A percentile compares a stretch with the other conserved stretches of the same genome.
These are phyloP conservation scores for Ectobius pallidus DNA, from an alignment of 2,888 invertebrate genomes.

Conservation along the genomic window DNA sequence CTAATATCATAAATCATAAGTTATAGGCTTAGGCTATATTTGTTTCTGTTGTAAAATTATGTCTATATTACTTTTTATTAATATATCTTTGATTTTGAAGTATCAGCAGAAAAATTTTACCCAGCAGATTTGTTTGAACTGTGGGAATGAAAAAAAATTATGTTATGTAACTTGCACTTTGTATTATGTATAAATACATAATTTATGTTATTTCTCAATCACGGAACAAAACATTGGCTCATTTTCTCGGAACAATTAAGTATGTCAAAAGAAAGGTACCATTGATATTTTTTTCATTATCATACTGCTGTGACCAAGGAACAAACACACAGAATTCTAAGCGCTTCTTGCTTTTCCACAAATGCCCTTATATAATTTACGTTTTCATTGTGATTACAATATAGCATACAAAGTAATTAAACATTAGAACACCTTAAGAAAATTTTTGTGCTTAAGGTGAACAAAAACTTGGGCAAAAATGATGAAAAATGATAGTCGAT, in stretches of 20 bases:
- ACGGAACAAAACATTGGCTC: too few species aligned
- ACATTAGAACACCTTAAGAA: neutral
- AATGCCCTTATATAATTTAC: conserved; percentile 25
- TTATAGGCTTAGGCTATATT: too few species aligned
- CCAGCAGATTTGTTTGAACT: too few species aligned
- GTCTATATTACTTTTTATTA: too few species aligned
- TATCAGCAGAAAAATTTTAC: too few species aligned
- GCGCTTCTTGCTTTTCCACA: conserved; percentile 41
- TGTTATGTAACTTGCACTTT: too few species aligned
- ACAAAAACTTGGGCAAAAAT: neutral
- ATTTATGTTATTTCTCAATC: too few species aligned
- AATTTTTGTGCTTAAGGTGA: neutral
- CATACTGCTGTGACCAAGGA: conserved; percentile 22
- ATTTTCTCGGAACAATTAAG: neutral
- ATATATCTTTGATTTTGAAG: too few species aligned
- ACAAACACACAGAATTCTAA: conserved; percentile 37
- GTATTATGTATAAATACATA: too few species aligned
- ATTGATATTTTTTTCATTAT: conserved; percentile 6
- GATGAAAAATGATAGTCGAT: neutral
- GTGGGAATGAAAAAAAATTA: too few species aligned
- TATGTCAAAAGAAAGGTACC: neutral
- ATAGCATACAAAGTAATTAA: conserved; percentile 10
- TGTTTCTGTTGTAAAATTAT: too few species aligned
- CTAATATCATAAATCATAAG: too few species aligned
- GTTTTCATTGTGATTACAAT: conserved; percentile 8